Conservation (phyloP, 2,797 vertebrate species). For the Eulemur rubriventer region DNA sequence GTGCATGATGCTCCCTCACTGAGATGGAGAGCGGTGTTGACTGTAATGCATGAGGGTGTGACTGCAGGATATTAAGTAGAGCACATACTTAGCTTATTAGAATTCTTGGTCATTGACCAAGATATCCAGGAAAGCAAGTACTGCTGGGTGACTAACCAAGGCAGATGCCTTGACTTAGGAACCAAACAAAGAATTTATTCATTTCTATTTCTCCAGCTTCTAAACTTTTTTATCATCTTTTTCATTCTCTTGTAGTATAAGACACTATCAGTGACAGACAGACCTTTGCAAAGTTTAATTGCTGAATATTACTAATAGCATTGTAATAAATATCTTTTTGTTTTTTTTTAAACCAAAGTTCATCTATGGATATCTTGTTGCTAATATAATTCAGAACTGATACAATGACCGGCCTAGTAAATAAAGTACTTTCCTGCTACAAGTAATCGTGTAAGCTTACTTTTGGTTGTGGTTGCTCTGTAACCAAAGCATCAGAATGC, state of each 20-base stretch:
- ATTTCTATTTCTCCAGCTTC: not conserved
- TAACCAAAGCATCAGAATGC: not conserved
- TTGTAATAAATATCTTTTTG: not conserved
- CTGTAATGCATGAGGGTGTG: not conserved
- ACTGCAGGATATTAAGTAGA: not conserved
- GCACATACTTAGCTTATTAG: not conserved
- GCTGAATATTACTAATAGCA: not conserved
- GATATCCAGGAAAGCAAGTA: not conserved
- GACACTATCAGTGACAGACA: not conserved
- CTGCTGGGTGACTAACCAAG: not conserved
- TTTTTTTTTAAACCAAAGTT: slow-evolving; percentile 16
- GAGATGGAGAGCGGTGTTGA: not conserved
- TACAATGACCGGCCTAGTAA: not conserved
- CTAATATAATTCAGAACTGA: not conserved
- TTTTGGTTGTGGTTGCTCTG: not conserved
- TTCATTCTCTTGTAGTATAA: not conserved
- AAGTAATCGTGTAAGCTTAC: not conserved
- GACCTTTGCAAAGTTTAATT: not conserved
- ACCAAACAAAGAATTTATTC: not conserved
- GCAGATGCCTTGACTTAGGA: not conserved
- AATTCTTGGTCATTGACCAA: not conserved
- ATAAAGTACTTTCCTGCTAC: not conserved
- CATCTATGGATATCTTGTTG: not conserved
- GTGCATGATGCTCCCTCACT: not conserved
- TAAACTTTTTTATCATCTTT: not conserved